These are phyloP conservation scores for Scomber colias DNA, from an alignment of 2,113 vertebrate species.

Conservation along the genomic window DNA sequence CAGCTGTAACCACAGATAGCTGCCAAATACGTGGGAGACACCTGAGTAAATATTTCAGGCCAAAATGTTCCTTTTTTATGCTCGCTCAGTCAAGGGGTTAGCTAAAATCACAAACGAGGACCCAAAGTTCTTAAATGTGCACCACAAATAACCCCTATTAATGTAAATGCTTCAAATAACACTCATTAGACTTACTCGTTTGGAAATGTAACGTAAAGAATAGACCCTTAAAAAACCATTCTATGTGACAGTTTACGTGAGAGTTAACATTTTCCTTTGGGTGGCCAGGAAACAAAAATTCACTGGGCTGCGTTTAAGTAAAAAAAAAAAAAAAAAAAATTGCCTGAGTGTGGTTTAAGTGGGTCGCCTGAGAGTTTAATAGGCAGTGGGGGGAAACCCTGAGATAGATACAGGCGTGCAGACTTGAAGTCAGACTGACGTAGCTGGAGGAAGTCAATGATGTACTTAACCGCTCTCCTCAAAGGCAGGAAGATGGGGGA, in stretches of 20 bases:
- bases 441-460: conserved; percentile 62
- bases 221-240: conserved; percentile 4
- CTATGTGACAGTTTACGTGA: conserved; percentile 15
- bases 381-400: conserved; percentile 52
- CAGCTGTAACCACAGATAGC: conserved; percentile 15
- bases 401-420: conserved; percentile 58
- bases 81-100: not conserved
- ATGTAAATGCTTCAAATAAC: conserved; percentile 14
- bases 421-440: conserved; percentile 51
- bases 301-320: conserved; percentile 5
- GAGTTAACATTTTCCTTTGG: conserved; percentile 44
- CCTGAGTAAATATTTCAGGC: conserved; percentile 24
- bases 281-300: conserved; percentile 19
- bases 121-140: too few relatives aligned
- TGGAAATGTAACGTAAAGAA: conserved; percentile 1
- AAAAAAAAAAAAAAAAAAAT: not conserved
- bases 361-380: conserved; percentile 63
- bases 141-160: not conserved
- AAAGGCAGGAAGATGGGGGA: conserved; percentile 48
- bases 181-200: not conserved
- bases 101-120: not conserved
- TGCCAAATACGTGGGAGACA: conserved; percentile 10
- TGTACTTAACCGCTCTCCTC: conserved; percentile 63
- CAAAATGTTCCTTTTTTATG: not conserved
- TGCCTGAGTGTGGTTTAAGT: conserved; percentile 51